phyloP scores from a whole-genome alignment of 2,797 vertebrate genomes.

The Gallinago solitaria region DNA sequence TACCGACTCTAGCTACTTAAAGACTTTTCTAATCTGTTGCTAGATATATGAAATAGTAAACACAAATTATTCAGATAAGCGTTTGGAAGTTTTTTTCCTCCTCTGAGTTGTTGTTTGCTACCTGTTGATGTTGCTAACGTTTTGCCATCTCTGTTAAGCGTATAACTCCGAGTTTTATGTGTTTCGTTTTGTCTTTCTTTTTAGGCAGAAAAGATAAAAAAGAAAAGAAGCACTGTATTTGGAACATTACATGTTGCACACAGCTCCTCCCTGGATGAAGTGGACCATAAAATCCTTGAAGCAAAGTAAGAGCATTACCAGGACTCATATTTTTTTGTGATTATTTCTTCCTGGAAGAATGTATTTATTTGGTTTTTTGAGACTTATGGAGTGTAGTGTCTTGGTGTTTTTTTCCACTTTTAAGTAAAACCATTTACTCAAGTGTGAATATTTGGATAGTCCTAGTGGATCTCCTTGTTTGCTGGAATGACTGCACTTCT shows the following conservation, averaged over 20 bases:
- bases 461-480: neutral
- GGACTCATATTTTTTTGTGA: neutral
- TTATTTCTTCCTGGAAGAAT: neutral
- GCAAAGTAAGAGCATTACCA: conserved; percentile 87
- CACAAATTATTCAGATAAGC: neutral
- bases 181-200: conserved; percentile 35
- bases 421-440: neutral
- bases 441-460: neutral
- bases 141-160: neutral
- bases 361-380: neutral
- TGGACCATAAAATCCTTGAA: conserved; percentile 99
- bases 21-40: neutral
- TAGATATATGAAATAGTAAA: neutral
- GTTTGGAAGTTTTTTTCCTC: neutral
- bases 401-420: neutral
- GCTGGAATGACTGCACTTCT: neutral
- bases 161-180: neutral
- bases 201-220: conserved; percentile 98
- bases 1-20: conserved; percentile 53
- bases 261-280: conserved; percentile 96
- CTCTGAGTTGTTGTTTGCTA: neutral
- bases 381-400: neutral
- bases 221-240: conserved; percentile 94
- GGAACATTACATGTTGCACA: conserved; percentile 97
- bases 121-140: neutral